phyloP scores from a whole-genome alignment of 2,113 vertebrate species.

The Lathamus discolor region DNA sequence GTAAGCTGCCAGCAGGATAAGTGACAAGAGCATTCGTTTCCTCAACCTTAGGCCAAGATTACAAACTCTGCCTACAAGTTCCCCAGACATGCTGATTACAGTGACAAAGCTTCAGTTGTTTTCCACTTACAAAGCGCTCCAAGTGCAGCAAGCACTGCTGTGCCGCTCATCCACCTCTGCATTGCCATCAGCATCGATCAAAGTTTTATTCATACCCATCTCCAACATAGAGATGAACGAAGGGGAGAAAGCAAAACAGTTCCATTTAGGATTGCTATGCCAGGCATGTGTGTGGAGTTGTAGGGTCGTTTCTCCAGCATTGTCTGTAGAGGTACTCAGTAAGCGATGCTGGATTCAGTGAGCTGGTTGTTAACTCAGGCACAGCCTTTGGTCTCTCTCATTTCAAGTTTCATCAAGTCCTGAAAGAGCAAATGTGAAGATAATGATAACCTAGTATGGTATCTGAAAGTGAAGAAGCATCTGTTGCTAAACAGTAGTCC shows the following conservation, averaged over 20 bases:
- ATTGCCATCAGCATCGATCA: accelerated
- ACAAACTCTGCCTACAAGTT: neutral
- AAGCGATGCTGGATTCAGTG: accelerated
- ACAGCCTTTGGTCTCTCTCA: neutral
- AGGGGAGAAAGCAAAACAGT: neutral
- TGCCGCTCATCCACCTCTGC: neutral
- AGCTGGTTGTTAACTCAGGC: neutral
- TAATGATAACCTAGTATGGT: neutral
- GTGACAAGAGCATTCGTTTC: neutral
- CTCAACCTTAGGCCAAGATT: neutral
- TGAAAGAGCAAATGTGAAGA: neutral
- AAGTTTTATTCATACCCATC: neutral
- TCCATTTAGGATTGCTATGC: neutral
- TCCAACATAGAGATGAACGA: neutral
- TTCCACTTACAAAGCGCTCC: accelerated
- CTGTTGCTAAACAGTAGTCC: neutral
- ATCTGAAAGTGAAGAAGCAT: neutral
- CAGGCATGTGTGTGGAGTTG: neutral
- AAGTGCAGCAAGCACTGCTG: neutral
- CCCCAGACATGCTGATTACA: neutral
- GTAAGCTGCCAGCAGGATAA: neutral
- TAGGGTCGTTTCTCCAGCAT: accelerated
- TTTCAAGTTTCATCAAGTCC: neutral
- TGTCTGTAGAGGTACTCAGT: neutral
- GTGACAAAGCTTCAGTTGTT: neutral